Conservation (phyloP, 2,888 invertebrate genomes). For the Hypena proboscidalis region DNA sequence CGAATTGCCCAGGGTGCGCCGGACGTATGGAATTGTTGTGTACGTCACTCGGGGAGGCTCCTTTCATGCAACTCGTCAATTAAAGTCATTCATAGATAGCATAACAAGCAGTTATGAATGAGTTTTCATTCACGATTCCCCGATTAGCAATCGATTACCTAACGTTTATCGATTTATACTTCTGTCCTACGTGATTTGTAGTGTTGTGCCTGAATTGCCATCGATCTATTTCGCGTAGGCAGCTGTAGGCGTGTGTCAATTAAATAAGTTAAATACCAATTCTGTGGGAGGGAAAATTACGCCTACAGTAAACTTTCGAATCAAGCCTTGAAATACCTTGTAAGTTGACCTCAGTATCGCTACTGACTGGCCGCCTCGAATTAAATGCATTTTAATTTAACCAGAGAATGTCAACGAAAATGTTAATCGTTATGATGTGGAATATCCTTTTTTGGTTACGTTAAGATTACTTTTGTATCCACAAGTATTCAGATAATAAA, state of each 20-base stretch:
- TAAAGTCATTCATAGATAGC: no score
- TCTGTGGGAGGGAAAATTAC: constrained; percentile 24
- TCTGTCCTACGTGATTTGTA: not conserved
- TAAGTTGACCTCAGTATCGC: constrained; percentile 21
- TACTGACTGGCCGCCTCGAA: constrained; percentile 3
- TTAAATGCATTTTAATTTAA: constrained; percentile 16
- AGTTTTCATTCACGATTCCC: not conserved
- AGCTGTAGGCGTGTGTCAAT: constrained; percentile 27
- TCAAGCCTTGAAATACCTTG: constrained; percentile 33
- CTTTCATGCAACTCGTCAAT: no score
- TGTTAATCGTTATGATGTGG: not conserved
- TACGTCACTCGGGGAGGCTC: no score
- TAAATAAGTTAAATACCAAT: constrained; percentile 21
- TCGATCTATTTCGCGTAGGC: constrained; percentile 23
- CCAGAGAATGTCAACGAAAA: constrained; percentile 11
- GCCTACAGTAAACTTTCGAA: constrained; percentile 39
- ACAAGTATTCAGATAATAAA: not conserved
- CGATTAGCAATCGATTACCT: not conserved
- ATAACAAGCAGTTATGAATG: not conserved
- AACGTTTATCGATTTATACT: not conserved
- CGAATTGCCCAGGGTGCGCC: no score
- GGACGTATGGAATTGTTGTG: no score
- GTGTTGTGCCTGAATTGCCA: not conserved
- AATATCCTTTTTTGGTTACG: constrained; percentile 3
- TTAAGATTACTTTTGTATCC: not conserved